phyloP scores from a whole-genome alignment of 2,888 invertebrate genomes.

The Drosophila merina region DNA sequence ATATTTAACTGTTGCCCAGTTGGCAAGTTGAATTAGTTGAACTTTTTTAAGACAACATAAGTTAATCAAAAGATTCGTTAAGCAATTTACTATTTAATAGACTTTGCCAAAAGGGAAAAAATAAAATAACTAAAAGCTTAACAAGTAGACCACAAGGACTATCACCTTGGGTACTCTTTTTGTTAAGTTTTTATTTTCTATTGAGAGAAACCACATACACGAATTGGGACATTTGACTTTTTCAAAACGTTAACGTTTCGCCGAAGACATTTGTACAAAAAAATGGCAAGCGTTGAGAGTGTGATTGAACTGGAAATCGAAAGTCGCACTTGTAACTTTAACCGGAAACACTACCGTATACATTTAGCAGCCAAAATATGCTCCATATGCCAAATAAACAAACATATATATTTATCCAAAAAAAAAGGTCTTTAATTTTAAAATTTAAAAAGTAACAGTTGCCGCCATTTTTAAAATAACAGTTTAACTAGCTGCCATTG shows the following conservation, averaged over 20 bases:
- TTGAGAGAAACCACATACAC: slow-evolving; percentile 21
- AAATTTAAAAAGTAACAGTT: too few species aligned
- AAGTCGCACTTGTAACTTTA: slow-evolving; percentile 34
- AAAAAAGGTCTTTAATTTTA: too few species aligned
- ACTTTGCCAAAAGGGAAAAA: slow-evolving; percentile 48
- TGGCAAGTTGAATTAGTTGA: slow-evolving; percentile 51
- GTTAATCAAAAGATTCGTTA: slow-evolving; percentile 53
- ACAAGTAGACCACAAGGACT: background rate
- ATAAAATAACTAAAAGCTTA: background rate
- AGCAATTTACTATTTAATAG: slow-evolving; percentile 77
- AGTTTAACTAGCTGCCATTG: background rate
- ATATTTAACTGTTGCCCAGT: slow-evolving; percentile 27
- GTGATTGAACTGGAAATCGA: slow-evolving; percentile 40
- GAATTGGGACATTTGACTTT: slow-evolving; percentile 27
- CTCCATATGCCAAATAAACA: slow-evolving; percentile 69
- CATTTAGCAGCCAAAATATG: slow-evolving; percentile 40
- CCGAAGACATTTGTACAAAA: slow-evolving; percentile 29
- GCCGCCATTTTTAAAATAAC: background rate
- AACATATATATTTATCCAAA: slow-evolving; percentile 57
- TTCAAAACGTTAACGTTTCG: slow-evolving; percentile 30
- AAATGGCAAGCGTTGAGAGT: slow-evolving; percentile 38
- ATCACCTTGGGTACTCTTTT: background rate
- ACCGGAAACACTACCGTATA: slow-evolving; percentile 41
- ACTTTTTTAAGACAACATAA: slow-evolving; percentile 46
- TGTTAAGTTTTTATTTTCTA: background rate